Conservation (phyloP, 1,140 invertebrate species). For the Drosophila guanche region DNA sequence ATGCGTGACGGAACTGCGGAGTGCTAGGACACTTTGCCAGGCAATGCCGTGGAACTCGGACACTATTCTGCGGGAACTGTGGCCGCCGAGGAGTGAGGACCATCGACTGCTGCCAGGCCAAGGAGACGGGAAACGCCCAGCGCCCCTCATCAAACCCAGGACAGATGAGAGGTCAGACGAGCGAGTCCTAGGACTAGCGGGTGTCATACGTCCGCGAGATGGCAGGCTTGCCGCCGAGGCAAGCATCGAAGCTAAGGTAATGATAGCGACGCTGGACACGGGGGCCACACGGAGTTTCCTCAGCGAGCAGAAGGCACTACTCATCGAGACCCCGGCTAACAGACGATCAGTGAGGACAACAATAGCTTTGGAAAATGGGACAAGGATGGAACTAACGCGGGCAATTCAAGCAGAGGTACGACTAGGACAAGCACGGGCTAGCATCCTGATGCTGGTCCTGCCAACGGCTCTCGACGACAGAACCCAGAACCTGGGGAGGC, state of each 20-base stretch:
- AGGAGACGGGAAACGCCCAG: constrained; percentile 3
- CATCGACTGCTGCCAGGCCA: constrained; percentile 1
- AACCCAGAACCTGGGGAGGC: no score
- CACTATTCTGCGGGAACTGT: constrained; percentile 10
- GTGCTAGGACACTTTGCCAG: neutral
- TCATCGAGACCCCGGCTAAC: neutral
- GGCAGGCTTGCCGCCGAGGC: no score
- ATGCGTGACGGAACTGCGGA: constrained; percentile 5
- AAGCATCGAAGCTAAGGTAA: neutral
- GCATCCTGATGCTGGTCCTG: neutral
- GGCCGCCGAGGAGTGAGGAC: constrained; percentile 4
- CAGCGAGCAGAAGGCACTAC: neutral
- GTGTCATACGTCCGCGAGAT: no score
- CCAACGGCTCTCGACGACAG: neutral
- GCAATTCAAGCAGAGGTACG: neutral
- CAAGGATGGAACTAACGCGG: neutral
- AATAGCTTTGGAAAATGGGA: constrained; percentile 4
- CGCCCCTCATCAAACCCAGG: neutral
- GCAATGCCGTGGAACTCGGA: neutral
- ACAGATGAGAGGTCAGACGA: no score
- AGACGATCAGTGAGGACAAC: neutral
- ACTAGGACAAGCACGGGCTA: neutral
- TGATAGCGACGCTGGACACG: constrained; percentile 5
- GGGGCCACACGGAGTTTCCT: constrained; percentile 3
- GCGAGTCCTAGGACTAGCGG: no score